Percentiles rank a stretch among this genome's conserved stretches.
Conservation (phyloP, 2,797 vertebrate species). For the Cynopterus sphinx region DNA sequence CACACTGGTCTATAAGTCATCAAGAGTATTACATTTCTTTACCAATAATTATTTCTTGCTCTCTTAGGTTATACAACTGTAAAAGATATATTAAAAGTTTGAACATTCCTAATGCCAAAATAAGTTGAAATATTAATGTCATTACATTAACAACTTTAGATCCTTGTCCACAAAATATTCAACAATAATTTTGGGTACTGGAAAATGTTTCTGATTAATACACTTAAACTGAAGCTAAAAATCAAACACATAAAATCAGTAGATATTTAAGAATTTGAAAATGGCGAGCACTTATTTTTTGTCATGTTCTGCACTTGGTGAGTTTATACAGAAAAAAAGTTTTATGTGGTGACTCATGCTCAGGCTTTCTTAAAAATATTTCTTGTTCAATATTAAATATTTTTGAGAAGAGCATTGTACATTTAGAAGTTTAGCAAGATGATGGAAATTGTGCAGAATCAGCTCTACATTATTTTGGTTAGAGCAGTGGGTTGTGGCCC, state of each 20-base stretch:
- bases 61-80: not conserved
- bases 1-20: not conserved
- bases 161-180: not conserved
- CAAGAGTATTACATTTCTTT: not conserved
- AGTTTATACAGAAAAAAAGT: constrained; percentile 30
- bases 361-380: constrained; percentile 51
- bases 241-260: not conserved
- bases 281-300: not conserved
- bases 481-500: not conserved
- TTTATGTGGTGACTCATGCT: constrained; percentile 18
- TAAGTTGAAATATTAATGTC: not conserved
- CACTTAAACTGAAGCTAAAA: not conserved
- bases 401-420: constrained; percentile 26
- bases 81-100: constrained; percentile 46
- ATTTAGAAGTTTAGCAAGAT: constrained; percentile 46
- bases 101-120: constrained; percentile 46
- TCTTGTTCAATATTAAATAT: constrained; percentile 53
- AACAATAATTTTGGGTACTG: constrained; percentile 36
- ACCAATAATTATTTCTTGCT: constrained; percentile 7
- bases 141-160: not conserved
- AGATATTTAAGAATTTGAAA: constrained; percentile 27
- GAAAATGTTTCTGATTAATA: not conserved
- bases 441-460: not conserved
- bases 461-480: not conserved
- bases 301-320: not conserved